Evolutionary conservation across 2,888 invertebrate species (phyloP), one percentile per base, ranked within the genome.

Genomic region (Electrophaes corylata): DNA sequence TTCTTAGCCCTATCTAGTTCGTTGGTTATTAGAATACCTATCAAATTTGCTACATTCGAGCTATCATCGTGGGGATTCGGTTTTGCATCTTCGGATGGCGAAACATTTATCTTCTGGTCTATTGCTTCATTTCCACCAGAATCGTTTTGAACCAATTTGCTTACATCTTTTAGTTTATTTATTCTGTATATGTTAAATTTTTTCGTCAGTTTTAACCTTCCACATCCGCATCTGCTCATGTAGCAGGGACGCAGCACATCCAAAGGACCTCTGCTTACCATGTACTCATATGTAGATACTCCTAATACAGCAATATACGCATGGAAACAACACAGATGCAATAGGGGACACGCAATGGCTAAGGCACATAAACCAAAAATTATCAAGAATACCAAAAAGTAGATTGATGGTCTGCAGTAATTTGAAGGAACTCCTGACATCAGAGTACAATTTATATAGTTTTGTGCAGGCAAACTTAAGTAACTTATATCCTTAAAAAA

Each of bases 261-360:
- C 1, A 73, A 72, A 39, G 77, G 78, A 52, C 73, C 71, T 67
- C 76, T 82, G 63, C 75, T 82, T 50, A 86, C 78, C 60, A 98
- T 96, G 84, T 97, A 98, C 79, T 98, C 98, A 87, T 97, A 98
- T 0, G 98, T 98, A 16, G 98, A 97, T 41, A 97, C 91, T 1
- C 97, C 97, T 72, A 97, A 88, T 69, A 95, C 93, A 2, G 95
- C 95, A 76, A 98, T 96, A 85, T 97, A 97, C 59, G 96, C 94
- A 85, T 98, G 97, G 83, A 98, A 98, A 87, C 96, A 96, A 79
- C 96, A 96, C 50, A 98, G 91, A 85, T 98, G 97, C 62, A 96
- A 88, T 56, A 98, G 92, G 46, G 97, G 92, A 23, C 95, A 95
- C 1, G 95, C 94, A 4, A 96, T 95, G 11, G 95, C 93, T 18